A percentile compares a stretch with the other conserved stretches of the same genome.
phyloP scores from a whole-genome alignment of 2,888 invertebrate genomes.

The Yponomeuta cagnagella region DNA sequence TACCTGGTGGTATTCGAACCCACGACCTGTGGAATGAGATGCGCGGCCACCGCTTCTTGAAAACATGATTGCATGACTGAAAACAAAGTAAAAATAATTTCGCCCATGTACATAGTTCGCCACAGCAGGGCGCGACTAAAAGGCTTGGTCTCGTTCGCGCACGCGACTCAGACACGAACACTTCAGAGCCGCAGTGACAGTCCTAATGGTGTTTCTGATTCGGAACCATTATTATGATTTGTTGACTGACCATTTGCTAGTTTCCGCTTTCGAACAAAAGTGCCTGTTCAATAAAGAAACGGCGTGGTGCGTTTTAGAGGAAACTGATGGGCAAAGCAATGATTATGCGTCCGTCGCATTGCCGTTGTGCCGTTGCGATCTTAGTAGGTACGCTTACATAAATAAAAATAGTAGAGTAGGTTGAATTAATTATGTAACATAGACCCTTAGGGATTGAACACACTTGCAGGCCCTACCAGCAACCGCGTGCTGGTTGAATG shows the following conservation, averaged over 20 bases:
- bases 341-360: too few relatives aligned
- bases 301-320: too few relatives aligned
- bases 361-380: too few relatives aligned
- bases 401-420: too few relatives aligned
- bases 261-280: neutral
- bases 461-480: too few relatives aligned
- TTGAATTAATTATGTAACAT: too few relatives aligned
- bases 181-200: slow-evolving; percentile 2
- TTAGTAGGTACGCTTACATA: too few relatives aligned
- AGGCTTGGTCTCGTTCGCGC: slow-evolving; percentile 40
- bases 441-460: too few relatives aligned
- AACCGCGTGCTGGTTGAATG: too few relatives aligned
- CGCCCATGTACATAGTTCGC: slow-evolving; percentile 26
- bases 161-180: slow-evolving; percentile 33
- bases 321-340: too few relatives aligned
- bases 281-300: neutral
- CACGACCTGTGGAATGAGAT: too few relatives aligned
- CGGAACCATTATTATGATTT: neutral
- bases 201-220: slow-evolving; percentile 5
- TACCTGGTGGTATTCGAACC: too few relatives aligned
- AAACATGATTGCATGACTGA: neutral
- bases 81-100: slow-evolving; percentile 27
- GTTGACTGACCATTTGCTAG: neutral
- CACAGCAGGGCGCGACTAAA: slow-evolving; percentile 36
- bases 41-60: neutral